Evolutionary conservation across 2,888 invertebrate genomes (phyloP).

Genomic region (Noctua comes): DNA sequence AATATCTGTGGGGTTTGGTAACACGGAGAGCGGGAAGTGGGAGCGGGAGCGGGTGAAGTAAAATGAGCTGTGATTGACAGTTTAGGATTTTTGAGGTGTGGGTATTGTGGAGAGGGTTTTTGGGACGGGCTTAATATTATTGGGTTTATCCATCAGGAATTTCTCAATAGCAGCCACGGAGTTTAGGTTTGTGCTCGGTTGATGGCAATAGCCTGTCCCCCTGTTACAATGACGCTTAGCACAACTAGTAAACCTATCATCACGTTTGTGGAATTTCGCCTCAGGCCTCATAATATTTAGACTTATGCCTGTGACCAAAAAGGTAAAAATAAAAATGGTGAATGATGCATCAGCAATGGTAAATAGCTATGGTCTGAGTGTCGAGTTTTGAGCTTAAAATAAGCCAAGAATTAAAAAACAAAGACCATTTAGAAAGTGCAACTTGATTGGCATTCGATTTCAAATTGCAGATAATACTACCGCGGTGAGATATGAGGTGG

Average conservation of each 20-base stretch:
- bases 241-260: background rate
- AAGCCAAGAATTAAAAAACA: slow-evolving; percentile 23
- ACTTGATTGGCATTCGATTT: slow-evolving; percentile 53
- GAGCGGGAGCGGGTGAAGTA: background rate
- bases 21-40: slow-evolving; percentile 3
- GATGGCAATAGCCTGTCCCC: background rate
- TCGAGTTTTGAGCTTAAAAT: background rate
- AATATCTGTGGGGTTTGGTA: slow-evolving; percentile 41
- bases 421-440: slow-evolving; percentile 42
- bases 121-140: background rate
- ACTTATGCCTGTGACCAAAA: background rate
- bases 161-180: background rate
- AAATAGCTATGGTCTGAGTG: background rate
- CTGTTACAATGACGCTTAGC: background rate
- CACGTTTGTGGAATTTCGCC: background rate
- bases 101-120: background rate
- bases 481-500: slow-evolving; percentile 45
- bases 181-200: background rate
- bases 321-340: background rate
- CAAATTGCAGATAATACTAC: slow-evolving; percentile 30
- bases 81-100: background rate
- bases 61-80: background rate
- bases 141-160: background rate
- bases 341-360: background rate
- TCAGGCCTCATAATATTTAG: background rate